Base-by-base conservation (phyloP, 2,888 invertebrate species). In the Polietes domitor region DNA sequence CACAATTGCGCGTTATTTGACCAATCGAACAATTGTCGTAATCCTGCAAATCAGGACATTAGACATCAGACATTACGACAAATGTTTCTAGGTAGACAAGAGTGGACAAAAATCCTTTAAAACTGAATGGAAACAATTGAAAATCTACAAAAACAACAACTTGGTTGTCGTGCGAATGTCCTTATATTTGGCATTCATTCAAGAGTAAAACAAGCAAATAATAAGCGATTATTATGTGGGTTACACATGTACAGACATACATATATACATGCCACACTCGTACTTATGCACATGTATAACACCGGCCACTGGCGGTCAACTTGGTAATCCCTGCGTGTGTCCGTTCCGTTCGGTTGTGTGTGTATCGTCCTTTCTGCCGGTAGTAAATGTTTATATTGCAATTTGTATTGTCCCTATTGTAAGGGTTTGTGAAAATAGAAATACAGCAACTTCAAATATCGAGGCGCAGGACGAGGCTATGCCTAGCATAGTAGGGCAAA, bases 1-100 rank as follows among this genome's bases (percentile, higher is more conserved):
- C 89, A 92, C 91, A 91, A 91, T 91, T 91, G 91, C 85, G 76
- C 76, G 89, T 88, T 91, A 88, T 91, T 91, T 85, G 83, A 75
- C 84, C 85, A 85, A 81, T 85, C 89, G 88, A 87, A 89, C 90
- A 90, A 90, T 89, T 89, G 89, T 88, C 88, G 89, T 90, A 91
- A 90, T 91, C 89, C 89, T 85, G 65, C 85, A 85, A 87, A 86
- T 85, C 83, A 75, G 78, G 73, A 89, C 88, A 89, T 88, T 87
- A 87, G 79, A 73, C 70, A 74, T 37, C 55, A 58, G 41, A 26
- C 17, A 63, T 50, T 80, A 26, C 37, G n/a, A 58, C 21, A 53
- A 63, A 50, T 26, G 19, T 55, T 3, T 37, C 1, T 19, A 9
- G 19, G 26, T 58, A 32, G 15, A 68, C 24, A 68, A 41, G 1